These are phyloP conservation scores for Sinocyclocheilus grahami DNA, from an alignment of 2,113 vertebrate genomes.

Conservation along the genomic window DNA sequence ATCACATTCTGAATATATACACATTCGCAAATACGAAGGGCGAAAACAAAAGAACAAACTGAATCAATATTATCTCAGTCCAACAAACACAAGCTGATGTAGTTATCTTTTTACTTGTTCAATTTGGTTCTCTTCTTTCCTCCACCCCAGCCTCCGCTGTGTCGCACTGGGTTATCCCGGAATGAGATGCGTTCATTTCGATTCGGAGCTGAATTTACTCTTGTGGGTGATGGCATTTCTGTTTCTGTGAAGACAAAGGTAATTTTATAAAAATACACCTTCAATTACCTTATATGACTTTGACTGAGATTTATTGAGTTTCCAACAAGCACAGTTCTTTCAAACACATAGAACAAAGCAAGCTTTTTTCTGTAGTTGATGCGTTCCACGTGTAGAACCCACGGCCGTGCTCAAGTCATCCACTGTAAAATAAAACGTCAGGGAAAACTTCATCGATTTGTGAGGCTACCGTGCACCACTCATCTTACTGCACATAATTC, in stretches of 20 bases:
- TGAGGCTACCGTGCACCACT: background rate
- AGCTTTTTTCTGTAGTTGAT: slow-evolving; percentile 66
- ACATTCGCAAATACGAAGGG: slow-evolving; percentile 11
- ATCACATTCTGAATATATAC: slow-evolving; percentile 30
- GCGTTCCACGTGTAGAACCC: slow-evolving; percentile 71
- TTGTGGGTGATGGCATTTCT: slow-evolving; percentile 69
- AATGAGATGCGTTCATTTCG: slow-evolving; percentile 85
- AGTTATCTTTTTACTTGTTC: slow-evolving; percentile 60
- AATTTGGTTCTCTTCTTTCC: slow-evolving; percentile 83
- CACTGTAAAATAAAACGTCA: slow-evolving; percentile 57
- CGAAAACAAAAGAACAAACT: slow-evolving; percentile 31
- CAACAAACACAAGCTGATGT: background rate
- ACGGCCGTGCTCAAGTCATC: slow-evolving; percentile 49
- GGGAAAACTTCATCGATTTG: slow-evolving; percentile 35
- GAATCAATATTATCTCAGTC: slow-evolving; percentile 32
- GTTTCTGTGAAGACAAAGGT: slow-evolving; percentile 71
- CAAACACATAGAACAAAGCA: slow-evolving; percentile 67
- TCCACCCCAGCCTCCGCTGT: slow-evolving; percentile 90
- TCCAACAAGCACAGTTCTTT: background rate
- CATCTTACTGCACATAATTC: background rate
- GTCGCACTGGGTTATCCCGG: slow-evolving; percentile 81
- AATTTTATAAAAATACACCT: too few relatives aligned
- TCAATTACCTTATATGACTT: too few relatives aligned
- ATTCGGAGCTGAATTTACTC: slow-evolving; percentile 66
- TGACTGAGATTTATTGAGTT: background rate